Evolutionary conservation across 2,888 invertebrate species (phyloP).

Genomic region (Sinopyrophorus schimmeli): DNA sequence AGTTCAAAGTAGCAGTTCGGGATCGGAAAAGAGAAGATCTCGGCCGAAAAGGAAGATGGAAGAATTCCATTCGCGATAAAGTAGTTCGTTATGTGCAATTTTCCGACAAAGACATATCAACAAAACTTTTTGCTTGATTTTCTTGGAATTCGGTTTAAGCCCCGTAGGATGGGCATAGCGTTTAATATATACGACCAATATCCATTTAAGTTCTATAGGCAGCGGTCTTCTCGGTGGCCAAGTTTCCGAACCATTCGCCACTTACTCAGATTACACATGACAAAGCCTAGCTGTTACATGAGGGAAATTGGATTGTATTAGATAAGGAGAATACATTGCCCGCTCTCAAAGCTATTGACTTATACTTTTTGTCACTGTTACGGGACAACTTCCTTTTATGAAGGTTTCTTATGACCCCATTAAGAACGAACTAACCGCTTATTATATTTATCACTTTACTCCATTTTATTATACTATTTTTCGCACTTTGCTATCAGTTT

Average conservation of each 20-base stretch:
- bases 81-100: conserved; percentile 21
- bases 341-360: conserved; percentile 29
- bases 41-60: too few species aligned
- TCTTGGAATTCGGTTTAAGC: conserved; percentile 33
- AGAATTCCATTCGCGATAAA: too few species aligned
- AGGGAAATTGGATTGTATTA: conserved; percentile 42
- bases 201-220: conserved; percentile 42
- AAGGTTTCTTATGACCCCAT: conserved; percentile 17
- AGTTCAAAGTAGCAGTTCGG: conserved; percentile 1
- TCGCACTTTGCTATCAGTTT: too few species aligned
- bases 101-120: conserved; percentile 30
- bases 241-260: conserved; percentile 46
- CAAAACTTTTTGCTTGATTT: conserved; percentile 32
- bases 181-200: conserved; percentile 45
- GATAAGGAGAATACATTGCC: conserved; percentile 38
- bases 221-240: conserved; percentile 39
- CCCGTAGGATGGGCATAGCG: conserved; percentile 28
- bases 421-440: conserved; percentile 9
- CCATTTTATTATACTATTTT: too few species aligned
- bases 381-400: conserved; percentile 22
- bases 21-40: conserved; percentile 6
- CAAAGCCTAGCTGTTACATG: conserved; percentile 40
- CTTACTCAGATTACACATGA: conserved; percentile 46
- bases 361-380: conserved; percentile 28
- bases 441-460: conserved; percentile 12